These are phyloP conservation scores for Hyperoplus immaculatus DNA, from an alignment of 2,797 vertebrate genomes.

Conservation along the genomic window DNA sequence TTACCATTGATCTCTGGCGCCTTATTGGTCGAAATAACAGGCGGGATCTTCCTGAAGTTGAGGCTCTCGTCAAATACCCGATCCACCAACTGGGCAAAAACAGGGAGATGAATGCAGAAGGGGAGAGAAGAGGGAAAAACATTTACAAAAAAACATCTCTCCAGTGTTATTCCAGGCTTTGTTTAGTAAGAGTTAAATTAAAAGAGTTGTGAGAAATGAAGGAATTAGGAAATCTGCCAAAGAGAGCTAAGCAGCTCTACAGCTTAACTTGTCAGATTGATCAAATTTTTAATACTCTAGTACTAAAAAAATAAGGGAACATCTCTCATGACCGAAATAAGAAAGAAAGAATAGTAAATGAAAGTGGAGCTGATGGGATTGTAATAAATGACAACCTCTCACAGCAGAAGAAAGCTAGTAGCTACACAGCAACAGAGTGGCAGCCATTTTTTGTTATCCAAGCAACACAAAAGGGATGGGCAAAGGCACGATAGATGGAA, in stretches of 20 bases:
- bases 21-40: constrained; percentile 90
- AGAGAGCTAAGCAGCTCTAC: constrained; percentile 18
- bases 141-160: not conserved
- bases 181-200: constrained; percentile 12
- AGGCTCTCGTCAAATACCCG: constrained; percentile 99
- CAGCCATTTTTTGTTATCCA: constrained; percentile 3
- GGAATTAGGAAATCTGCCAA: constrained; percentile 3
- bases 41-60: constrained; percentile 98
- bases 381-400: constrained; percentile 31
- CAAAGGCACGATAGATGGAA: constrained; percentile 30
- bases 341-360: constrained; percentile 18
- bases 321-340: constrained; percentile 15
- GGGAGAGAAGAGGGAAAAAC: not conserved
- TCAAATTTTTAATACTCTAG: not conserved
- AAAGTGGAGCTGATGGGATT: constrained; percentile 26
- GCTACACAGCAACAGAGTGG: constrained; percentile 27
- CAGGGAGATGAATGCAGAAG: not conserved
- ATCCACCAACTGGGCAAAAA: constrained; percentile 91
- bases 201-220: constrained; percentile 30
- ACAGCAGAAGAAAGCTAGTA: constrained; percentile 29
- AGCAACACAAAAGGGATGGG: constrained; percentile 36
- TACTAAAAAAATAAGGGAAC: constrained; percentile 6
- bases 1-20: constrained; percentile 92
- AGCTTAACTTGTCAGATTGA: constrained; percentile 17
- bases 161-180: not conserved